Percentiles rank a stretch among this genome's conserved stretches.
phyloP scores from a whole-genome alignment of 2,888 invertebrate genomes.

The Leuctra nigra region DNA sequence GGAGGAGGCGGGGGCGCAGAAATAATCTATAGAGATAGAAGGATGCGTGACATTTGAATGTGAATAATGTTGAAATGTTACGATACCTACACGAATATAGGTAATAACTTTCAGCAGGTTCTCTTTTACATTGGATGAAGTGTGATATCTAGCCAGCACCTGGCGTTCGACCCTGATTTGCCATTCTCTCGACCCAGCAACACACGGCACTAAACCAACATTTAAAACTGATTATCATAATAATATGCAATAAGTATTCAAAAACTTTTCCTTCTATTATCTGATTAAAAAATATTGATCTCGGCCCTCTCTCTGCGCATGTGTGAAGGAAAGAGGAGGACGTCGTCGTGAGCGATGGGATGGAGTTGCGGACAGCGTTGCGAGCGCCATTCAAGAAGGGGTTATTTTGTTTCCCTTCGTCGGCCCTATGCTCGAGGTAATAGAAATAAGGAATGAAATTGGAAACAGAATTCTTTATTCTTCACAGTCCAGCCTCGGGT shows the following conservation, averaged over 20 bases:
- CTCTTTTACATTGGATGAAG: not conserved
- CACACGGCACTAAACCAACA: conserved; percentile 2
- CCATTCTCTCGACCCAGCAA: not conserved
- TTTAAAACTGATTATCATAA: conserved; percentile 4
- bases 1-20: not conserved
- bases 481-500: not conserved
- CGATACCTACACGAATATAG: not conserved
- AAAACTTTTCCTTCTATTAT: conserved; percentile 7
- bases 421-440: conserved; percentile 4
- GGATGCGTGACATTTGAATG: not conserved
- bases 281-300: conserved; percentile 11
- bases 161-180: not conserved
- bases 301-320: not conserved
- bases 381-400: not conserved
- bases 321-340: not conserved
- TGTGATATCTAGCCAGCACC: not conserved
- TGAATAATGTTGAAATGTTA: not conserved
- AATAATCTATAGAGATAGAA: not conserved
- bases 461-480: conserved; percentile 14
- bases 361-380: not conserved
- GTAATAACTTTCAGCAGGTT: not conserved
- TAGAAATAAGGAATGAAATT: conserved; percentile 6
- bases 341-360: not conserved
- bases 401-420: conserved; percentile 8
- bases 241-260: conserved; percentile 6